Evolutionary conservation across 2,888 invertebrate genomes (phyloP), one percentile per base, ranked within the genome.

Genomic region (Sepiola atlantica): DNA sequence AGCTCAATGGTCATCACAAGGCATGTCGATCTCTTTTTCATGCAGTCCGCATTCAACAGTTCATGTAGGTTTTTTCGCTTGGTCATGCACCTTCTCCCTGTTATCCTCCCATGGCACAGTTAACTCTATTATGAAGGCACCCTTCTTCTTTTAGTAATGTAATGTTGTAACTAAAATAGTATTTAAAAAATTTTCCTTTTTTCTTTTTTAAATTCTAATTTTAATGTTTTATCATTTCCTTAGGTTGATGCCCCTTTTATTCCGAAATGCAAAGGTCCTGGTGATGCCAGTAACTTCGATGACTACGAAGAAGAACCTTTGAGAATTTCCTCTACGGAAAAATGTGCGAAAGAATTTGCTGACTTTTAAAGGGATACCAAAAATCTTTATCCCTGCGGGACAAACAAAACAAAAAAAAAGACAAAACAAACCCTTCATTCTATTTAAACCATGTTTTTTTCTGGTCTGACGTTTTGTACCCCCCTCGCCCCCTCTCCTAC

Each of bases 241-340:
- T 96, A 98, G 98, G 99, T 99, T 96, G 99, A 99, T 97, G 99
- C 99, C 55, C 99, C 99, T 91, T 99, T 99, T 98, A 98, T 99
- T 97, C 99, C 99, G 90, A 98, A 99, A 97, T 99, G 99, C 98
- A 99, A 99, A 98, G 99, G 99, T 95, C 99, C 99, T 32, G 99
- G 99, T 55, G 99, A 99, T 98, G 99, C 99, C 95, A 99, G 99
- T 98, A 99, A 99, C 98, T 99, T 99, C 97, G 99, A 99, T 97
- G 99, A 99, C 97, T 99, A 99, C 97, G 99, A 99, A 97, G 99
- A 99, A 98, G 99, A 99, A 98, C 98, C 99, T 95, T 98, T 99
- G 97, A 98, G 99, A 98, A 99, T 99, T 98, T 99, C 99, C 96
- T 99, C 99, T 95, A 99, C 99, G 96, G 99, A 99, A 98, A 99